Percentiles rank a stretch among this genome's conserved stretches.
Conservation (phyloP, 2,888 invertebrate species). For the Lamellibrachia columna region DNA sequence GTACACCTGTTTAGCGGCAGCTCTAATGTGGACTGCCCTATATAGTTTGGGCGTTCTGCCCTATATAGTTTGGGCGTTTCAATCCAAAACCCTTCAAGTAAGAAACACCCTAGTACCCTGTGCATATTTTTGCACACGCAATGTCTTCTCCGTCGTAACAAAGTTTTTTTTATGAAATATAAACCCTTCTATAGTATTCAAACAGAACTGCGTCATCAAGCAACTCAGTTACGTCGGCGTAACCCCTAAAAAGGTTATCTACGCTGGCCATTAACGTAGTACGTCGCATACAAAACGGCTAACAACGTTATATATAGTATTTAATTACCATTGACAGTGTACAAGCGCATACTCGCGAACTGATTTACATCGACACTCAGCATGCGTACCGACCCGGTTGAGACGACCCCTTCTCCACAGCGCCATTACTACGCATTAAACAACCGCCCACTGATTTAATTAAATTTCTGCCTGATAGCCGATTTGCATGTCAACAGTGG, state of each 20-base stretch:
- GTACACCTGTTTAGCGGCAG: too few relatives aligned
- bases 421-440: slow-evolving; percentile 11
- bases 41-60: too few relatives aligned
- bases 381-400: background rate
- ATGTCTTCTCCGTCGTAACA: too few relatives aligned
- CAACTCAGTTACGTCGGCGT: background rate
- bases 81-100: too few relatives aligned
- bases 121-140: too few relatives aligned
- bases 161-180: too few relatives aligned
- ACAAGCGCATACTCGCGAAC: too few relatives aligned
- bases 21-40: too few relatives aligned
- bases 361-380: too few relatives aligned
- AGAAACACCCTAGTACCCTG: too few relatives aligned
- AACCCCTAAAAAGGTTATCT: background rate
- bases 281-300: background rate
- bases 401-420: background rate
- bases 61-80: too few relatives aligned
- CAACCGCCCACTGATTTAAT: slow-evolving; percentile 16
- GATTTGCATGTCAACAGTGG: slow-evolving; percentile 12
- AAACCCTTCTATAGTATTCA: background rate
- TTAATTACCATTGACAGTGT: background rate
- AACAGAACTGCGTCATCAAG: background rate
- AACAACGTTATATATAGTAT: background rate
- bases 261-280: background rate
- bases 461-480: slow-evolving; percentile 16